Evolutionary conservation across 92 coral and sea anemone species (phyloP).

Genomic region (Pocillopora grandis): DNA sequence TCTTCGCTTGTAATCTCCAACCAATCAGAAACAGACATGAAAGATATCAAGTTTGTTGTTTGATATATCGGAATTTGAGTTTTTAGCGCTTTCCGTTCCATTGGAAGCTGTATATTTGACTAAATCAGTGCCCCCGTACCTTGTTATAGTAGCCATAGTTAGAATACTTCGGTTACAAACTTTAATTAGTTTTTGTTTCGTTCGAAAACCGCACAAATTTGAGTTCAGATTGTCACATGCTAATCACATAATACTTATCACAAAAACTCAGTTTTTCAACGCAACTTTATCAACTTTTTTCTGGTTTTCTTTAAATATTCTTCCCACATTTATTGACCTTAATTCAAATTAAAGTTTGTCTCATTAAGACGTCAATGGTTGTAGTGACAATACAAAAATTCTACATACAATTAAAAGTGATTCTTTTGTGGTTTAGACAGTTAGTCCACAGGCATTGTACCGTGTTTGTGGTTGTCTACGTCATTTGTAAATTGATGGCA

Average conservation of each 20-base stretch:
- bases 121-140: background rate
- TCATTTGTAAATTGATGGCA: background rate
- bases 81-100: background rate
- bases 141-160: background rate
- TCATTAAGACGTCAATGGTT: background rate
- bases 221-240: background rate
- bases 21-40: too few relatives aligned
- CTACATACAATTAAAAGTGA: background rate
- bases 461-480: constrained; percentile 6
- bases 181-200: constrained; percentile 3
- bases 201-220: background rate
- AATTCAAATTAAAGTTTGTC: background rate
- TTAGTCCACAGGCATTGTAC: background rate
- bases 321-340: background rate
- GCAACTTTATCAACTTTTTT: background rate
- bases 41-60: background rate
- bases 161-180: background rate
- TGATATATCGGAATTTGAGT: background rate
- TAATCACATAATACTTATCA: background rate
- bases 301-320: background rate
- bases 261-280: background rate
- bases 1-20: too few relatives aligned
- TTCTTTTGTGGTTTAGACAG: constrained; percentile 11
- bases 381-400: background rate
- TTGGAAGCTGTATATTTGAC: background rate